Evolutionary conservation across 2,113 vertebrate genomes (phyloP).

Genomic region (Stegostoma tigrinum): DNA sequence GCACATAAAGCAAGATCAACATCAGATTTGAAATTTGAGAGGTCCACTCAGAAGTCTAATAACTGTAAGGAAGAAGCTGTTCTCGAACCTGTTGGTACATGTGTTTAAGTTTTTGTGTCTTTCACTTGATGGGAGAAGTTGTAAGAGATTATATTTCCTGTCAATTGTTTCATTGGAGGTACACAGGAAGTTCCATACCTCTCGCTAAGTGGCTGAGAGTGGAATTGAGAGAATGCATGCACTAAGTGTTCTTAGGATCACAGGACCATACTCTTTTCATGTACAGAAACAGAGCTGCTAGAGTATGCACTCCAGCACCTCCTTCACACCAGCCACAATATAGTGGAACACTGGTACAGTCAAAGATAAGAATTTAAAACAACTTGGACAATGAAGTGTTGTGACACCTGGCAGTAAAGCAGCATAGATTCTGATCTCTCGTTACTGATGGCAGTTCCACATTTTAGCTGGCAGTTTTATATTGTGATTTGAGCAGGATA

Average conservation of each 20-base stretch:
- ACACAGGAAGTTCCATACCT: background rate
- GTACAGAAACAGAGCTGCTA: background rate
- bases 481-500: background rate
- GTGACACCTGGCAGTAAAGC: background rate
- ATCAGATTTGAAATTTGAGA: too few species aligned
- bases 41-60: too few species aligned
- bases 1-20: too few species aligned
- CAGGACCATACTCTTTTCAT: background rate
- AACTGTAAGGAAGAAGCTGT: too few species aligned
- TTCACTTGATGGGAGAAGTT: too few species aligned
- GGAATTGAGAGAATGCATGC: background rate
- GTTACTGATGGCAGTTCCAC: background rate
- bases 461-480: background rate
- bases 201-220: background rate
- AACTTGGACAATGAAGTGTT: background rate
- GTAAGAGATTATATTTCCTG: too few species aligned
- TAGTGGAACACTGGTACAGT: background rate
- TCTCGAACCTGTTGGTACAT: too few species aligned
- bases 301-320: background rate
- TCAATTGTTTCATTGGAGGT: background rate
- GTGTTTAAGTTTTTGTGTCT: too few species aligned
- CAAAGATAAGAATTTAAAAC: background rate
- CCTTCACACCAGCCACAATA: background rate
- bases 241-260: background rate
- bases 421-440: background rate